Base-by-base conservation (phyloP, 1,140 invertebrate genomes). In the Tetramorium simillimum region DNA sequence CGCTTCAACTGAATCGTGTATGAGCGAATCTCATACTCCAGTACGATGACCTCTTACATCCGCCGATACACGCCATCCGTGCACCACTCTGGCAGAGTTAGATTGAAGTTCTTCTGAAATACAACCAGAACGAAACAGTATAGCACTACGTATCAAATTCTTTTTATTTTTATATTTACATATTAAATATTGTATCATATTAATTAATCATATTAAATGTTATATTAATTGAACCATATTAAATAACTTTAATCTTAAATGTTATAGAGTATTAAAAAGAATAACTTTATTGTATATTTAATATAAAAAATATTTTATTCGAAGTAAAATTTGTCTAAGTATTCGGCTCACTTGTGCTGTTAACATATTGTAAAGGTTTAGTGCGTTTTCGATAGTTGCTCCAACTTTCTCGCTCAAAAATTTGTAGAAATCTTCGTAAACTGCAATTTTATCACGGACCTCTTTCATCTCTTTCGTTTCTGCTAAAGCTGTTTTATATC, bases 51-150 rank as follows among this genome's bases (percentile, higher is more conserved):
- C 2, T 85, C 28, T 28, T 85, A 24, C 90, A 97, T 88, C 82
- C 95, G 95, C 18, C 96, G 93, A 0, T 96, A 96, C 62, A 96
- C 96, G 51, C 96, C 96, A 0, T 95, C 86, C 33, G 95, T 94
- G 0, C 95, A 96, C 97, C 97, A 97, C 18, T 95, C 92, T 0
- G 97, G 97, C 53, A 97, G 73, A 37, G 93, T 93, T 9, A 97
- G 90, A 86, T 96, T 96, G 91, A 95, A 96, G 76, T 91, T 93
- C 94, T 95, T 92, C 95, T 96, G 72, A 70, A 80, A 84, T 60
- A 53, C 18, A 3, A 69, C n/a, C 46, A 53, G 46, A 58, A 14
- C 40, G 0, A n/a, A n/a, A n/a, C 24, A 28, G 0, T 28, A 28
- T 28, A 28, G 24, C 24, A 28, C 28, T 33, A 33, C 28, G 28